Conservation (phyloP, 2,888 invertebrate genomes). For the Alloscopus bannaensis region DNA sequence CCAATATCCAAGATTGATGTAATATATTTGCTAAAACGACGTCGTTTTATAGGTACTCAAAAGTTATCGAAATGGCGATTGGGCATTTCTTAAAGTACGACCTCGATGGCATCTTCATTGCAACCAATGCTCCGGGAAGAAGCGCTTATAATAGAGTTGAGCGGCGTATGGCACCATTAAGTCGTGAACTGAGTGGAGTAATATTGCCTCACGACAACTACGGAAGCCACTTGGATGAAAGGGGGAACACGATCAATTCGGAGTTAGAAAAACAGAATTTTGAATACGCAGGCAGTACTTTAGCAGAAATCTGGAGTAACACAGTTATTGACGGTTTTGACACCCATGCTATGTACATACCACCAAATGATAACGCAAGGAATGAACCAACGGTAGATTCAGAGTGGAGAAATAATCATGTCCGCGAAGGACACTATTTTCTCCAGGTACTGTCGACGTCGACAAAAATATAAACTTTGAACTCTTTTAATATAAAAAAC, state of each 20-base stretch:
- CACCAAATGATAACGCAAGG: slow-evolving; percentile 1
- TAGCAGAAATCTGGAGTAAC: slow-evolving; percentile 74
- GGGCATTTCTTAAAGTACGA: not conserved
- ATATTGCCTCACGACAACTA: slow-evolving; percentile 45
- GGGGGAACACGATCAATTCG: slow-evolving; percentile 69
- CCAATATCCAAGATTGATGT: too few relatives aligned
- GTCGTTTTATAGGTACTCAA: slow-evolving; percentile 36
- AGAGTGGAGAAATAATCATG: slow-evolving; percentile 22
- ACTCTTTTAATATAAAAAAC: slow-evolving; percentile 7
- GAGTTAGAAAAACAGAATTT: slow-evolving; percentile 75
- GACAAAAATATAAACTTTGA: slow-evolving; percentile 31
- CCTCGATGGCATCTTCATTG: slow-evolving; percentile 6
- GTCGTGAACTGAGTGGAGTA: slow-evolving; percentile 49
- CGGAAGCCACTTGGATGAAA: slow-evolving; percentile 40
- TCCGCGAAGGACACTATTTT: slow-evolving; percentile 25
- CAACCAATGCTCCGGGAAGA: slow-evolving; percentile 54
- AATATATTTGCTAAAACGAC: too few relatives aligned
- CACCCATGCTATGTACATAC: slow-evolving; percentile 26
- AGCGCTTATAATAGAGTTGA: slow-evolving; percentile 53
- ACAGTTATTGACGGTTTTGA: slow-evolving; percentile 73
- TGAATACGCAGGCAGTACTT: slow-evolving; percentile 73
- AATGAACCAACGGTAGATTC: too few relatives aligned
- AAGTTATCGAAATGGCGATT: slow-evolving; percentile 40
- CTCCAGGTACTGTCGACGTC: slow-evolving; percentile 10
- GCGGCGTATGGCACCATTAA: slow-evolving; percentile 58